phyloP scores from a whole-genome alignment of 1,140 invertebrate species.

The Micrasema minimum region DNA sequence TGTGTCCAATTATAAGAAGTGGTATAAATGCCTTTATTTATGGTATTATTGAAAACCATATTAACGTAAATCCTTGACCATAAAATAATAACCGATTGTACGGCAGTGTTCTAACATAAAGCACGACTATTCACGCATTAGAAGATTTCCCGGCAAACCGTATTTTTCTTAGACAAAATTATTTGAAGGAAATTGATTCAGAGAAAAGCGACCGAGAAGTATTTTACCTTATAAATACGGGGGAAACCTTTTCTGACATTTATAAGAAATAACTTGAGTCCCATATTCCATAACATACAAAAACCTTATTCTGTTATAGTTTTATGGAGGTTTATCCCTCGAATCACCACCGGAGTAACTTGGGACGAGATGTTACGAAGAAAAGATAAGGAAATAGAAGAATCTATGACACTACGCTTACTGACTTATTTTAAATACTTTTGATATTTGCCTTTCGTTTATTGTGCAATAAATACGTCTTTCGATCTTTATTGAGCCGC shows the following conservation, averaged over 20 bases:
- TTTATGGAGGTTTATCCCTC: conserved; percentile 13
- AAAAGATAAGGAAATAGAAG: conserved; percentile 8
- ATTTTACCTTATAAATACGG: conserved; percentile 5
- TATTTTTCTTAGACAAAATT: neutral
- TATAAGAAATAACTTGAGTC: conserved; percentile 7
- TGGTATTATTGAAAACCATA: too few species aligned
- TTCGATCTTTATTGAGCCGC: too few species aligned
- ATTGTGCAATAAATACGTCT: too few species aligned
- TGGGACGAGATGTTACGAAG: conserved; percentile 7
- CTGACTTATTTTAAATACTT: too few species aligned
- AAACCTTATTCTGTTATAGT: conserved; percentile 9
- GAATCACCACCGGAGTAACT: conserved; percentile 9
- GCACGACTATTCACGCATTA: too few species aligned
- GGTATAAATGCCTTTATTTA: too few species aligned
- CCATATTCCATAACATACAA: neutral
- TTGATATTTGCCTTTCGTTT: too few species aligned
- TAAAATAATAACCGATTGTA: too few species aligned
- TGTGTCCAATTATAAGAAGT: too few species aligned
- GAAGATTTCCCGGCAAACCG: neutral
- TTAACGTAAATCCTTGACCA: too few species aligned
- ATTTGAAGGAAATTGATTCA: neutral
- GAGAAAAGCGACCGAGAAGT: conserved; percentile 7
- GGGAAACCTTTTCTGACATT: conserved; percentile 10
- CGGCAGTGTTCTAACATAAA: too few species aligned
- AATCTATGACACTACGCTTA: too few species aligned